Evolutionary conservation across 2,888 invertebrate species (phyloP), one percentile per base, ranked within the genome.

Genomic region (Tachina lurida): DNA sequence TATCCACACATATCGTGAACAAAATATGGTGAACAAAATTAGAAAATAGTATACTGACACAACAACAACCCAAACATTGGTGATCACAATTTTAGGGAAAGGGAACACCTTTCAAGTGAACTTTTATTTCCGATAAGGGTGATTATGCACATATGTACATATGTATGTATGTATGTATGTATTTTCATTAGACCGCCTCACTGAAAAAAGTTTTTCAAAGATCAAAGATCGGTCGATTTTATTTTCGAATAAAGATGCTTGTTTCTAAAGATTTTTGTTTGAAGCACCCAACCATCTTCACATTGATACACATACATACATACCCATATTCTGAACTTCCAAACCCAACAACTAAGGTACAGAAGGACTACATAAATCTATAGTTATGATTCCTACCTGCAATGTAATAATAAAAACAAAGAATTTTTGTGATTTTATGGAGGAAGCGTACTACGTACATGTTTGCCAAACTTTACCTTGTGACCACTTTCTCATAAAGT

Each of bases 361-460:
- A 91, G 98, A 98, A 0, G 99, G 99, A 0, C 99, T 98, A 93
- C 98, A 99, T 81, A 99, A 94, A 93, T 99, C 99, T 86, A 99
- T 95, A 92, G 99, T 99, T 68, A 99, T 93, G 73, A 99, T 90
- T 10, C 98, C 99, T 84, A 98, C 98, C 97, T 98, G 89, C 52
- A 93, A 93, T 17, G 10, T 9, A 41, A n/a, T 31, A 54, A 0
- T 19, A 31, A 17, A 12, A 4, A 31, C 31, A 31, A 3, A 31
- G n/a, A 31, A 31, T 3, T 31, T 31, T 31, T 22, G 2, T 31
- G 4, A 31, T 31, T 3, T 31, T 4, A 31, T 31, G 31, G 31
- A 31, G 31, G 31, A 31, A 31, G 31, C 31, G 31, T 31, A 31
- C 2, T n/a, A n/a, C n/a, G n/a, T 31, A 31, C 2, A 31, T 31